Evolutionary conservation across 2,797 vertebrate genomes (phyloP).

Genomic region (Gila robusta): DNA sequence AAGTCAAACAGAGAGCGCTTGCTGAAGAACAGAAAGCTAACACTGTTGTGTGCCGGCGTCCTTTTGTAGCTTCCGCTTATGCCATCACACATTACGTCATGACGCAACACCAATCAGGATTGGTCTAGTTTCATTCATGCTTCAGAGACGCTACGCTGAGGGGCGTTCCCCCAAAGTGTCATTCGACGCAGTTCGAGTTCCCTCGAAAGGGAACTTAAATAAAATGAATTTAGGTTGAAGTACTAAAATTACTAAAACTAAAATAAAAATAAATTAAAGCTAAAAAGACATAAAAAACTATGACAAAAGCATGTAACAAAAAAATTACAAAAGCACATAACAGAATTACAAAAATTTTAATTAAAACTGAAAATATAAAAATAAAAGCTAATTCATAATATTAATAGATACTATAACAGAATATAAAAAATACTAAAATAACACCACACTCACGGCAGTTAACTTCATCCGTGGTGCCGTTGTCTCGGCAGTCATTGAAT

Average conservation of each 20-base stretch:
- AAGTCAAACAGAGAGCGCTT: no score
- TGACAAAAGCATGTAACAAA: neutral
- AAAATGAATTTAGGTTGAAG: neutral
- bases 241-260: neutral
- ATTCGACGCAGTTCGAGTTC: no score
- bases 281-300: neutral
- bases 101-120: no score
- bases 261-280: neutral
- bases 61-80: no score
- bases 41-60: no score
- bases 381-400: neutral
- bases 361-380: neutral
- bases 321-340: neutral
- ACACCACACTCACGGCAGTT: conserved; percentile 88
- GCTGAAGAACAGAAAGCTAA: no score
- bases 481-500: conserved; percentile 88
- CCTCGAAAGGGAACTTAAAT: neutral
- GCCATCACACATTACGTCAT: no score
- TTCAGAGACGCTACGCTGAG: no score
- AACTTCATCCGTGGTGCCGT: conserved; percentile 90
- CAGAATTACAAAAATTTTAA: no score
- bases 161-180: no score
- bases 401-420: neutral
- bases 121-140: no score
- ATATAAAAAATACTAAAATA: neutral